These are phyloP conservation scores for Ophioninae sp. DNA, from an alignment of 2,888 invertebrate genomes.

Conservation along the genomic window DNA sequence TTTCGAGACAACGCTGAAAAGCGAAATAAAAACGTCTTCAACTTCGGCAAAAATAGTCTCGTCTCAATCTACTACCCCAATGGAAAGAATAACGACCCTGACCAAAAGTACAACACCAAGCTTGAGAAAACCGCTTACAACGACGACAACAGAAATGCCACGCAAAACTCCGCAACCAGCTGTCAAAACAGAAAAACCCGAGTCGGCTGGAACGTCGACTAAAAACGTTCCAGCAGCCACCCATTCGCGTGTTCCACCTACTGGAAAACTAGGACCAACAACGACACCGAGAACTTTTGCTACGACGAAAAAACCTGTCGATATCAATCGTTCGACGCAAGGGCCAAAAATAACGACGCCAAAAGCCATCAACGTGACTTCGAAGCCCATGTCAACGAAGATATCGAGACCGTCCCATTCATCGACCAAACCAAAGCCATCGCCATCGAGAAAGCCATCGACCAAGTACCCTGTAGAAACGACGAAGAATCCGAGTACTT, in stretches of 20 bases:
- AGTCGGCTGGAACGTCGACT: background rate
- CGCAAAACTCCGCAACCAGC: conserved; percentile 30
- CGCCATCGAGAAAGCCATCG: conserved; percentile 65
- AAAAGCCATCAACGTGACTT: conserved; percentile 64
- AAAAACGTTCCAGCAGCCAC: background rate
- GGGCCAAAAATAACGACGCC: conserved; percentile 67
- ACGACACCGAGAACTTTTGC: conserved; percentile 57
- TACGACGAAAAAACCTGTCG: conserved; percentile 64
- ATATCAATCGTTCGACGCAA: conserved; percentile 60
- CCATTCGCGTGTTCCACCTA: background rate
- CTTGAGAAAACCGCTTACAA: conserved; percentile 53
- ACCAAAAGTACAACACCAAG: conserved; percentile 36
- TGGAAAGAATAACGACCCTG: conserved; percentile 57
- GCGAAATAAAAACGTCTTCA: conserved; percentile 59
- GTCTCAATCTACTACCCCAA: conserved; percentile 33
- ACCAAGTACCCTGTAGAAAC: conserved; percentile 65
- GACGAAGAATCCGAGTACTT: conserved; percentile 67
- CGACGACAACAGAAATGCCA: conserved; percentile 43
- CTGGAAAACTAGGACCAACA: background rate
- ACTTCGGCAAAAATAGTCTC: conserved; percentile 48
- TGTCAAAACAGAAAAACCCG: conserved; percentile 40
- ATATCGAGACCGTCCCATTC: conserved; percentile 46
- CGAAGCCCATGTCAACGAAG: conserved; percentile 65
- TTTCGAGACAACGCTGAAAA: conserved; percentile 38
- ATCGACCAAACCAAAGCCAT: conserved; percentile 64